phyloP scores from a whole-genome alignment of 2,888 invertebrate species.

The Coenonympha glycerion region DNA sequence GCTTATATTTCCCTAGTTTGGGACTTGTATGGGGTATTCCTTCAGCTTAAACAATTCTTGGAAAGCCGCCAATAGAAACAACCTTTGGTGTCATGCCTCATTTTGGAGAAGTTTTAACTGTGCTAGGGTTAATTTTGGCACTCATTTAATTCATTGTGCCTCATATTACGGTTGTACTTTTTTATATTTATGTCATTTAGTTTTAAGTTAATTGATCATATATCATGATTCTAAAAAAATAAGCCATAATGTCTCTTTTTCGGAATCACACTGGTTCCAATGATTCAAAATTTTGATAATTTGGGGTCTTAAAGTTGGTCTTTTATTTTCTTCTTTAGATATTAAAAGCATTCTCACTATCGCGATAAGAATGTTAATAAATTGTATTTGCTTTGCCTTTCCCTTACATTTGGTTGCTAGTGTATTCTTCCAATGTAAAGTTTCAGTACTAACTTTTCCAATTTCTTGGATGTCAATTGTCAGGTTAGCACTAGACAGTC shows the following conservation, averaged over 20 bases:
- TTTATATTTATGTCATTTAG: no score
- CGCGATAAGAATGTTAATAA: no score
- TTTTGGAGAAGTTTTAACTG: constrained; percentile 5
- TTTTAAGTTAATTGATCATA: no score
- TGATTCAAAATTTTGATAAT: not conserved
- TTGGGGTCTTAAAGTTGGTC: not conserved
- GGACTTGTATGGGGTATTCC: constrained; percentile 7
- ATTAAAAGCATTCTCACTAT: no score
- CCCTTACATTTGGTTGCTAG: no score
- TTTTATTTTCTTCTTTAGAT: no score
- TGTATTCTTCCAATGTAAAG: no score
- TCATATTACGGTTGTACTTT: no score
- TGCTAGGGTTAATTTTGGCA: not conserved
- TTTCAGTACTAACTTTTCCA: not conserved
- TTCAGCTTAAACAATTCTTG: constrained; percentile 13
- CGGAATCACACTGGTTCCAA: not conserved
- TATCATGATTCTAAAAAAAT: no score
- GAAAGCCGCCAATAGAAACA: constrained; percentile 14
- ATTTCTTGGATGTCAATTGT: not conserved
- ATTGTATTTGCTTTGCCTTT: no score
- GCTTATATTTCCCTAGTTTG: constrained; percentile 17
- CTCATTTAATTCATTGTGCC: no score
- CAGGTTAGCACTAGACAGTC: not conserved
- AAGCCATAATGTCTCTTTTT: no score
- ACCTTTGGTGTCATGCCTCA: constrained; percentile 15